Conservation (phyloP, 2,113 vertebrate genomes). For the Archocentrus centrarchus region DNA sequence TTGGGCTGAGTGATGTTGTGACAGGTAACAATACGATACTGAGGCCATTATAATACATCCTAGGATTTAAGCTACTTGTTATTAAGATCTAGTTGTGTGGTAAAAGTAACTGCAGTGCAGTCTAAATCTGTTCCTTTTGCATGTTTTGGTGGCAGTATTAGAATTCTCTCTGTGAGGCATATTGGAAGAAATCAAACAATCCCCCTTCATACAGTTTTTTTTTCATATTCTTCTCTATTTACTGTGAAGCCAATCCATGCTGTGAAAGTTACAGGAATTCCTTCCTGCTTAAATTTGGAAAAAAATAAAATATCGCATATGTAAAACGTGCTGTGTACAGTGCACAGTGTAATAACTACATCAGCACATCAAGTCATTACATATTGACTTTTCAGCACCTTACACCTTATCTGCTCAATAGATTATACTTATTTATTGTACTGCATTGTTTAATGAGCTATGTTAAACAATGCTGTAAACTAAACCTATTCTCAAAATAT, state of each 20-base stretch:
- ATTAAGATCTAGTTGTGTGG: not conserved
- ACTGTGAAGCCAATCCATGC: not conserved
- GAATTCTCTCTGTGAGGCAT: too few relatives aligned
- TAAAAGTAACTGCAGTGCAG: not conserved
- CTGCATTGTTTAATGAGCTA: not conserved
- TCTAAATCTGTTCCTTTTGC: not conserved
- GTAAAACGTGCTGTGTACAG: too few relatives aligned
- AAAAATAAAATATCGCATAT: not conserved
- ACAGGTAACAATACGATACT: not conserved
- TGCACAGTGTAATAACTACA: too few relatives aligned
- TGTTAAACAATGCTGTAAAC: not conserved
- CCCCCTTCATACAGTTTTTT: not conserved
- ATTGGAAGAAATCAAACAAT: not conserved
- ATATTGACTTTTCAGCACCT: not conserved
- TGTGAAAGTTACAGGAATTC: not conserved
- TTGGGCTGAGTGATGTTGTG: not conserved
- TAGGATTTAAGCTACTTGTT: not conserved
- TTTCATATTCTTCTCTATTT: not conserved
- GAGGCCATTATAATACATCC: not conserved
- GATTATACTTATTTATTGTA: not conserved
- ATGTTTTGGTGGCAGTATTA: not conserved
- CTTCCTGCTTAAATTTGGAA: not conserved
- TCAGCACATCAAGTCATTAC: too few relatives aligned
- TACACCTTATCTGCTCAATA: not conserved
- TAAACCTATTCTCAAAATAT: not conserved